phyloP scores from a whole-genome alignment of 2,797 vertebrate species.

The Micropoecilia bifurca region DNA sequence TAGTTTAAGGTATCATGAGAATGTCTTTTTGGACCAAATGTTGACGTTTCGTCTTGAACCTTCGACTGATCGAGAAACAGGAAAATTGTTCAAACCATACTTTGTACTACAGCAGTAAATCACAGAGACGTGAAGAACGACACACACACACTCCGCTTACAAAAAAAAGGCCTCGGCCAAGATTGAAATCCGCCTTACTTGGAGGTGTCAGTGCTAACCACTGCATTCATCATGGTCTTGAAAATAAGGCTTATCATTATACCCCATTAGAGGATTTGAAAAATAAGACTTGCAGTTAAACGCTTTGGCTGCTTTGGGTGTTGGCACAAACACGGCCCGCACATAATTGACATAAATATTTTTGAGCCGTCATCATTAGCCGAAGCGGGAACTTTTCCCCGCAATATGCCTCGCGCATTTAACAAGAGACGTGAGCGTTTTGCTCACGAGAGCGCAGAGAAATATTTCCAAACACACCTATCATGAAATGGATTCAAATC shows the following conservation, averaged over 20 bases:
- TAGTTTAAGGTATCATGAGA: not conserved
- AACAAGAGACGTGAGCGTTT: conserved; percentile 8
- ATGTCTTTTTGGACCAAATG: not conserved
- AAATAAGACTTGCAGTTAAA: not conserved
- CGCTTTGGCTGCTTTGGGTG: conserved; percentile 14
- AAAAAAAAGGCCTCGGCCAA: conserved; percentile 8
- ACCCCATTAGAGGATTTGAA: not conserved
- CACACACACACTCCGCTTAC: not conserved
- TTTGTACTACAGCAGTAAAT: not conserved
- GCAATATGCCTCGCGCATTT: conserved; percentile 2
- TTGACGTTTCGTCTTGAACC: not conserved
- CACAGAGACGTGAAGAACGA: not conserved
- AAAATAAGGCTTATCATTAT: conserved; percentile 1
- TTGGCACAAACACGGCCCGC: conserved; percentile 9
- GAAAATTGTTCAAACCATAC: not conserved
- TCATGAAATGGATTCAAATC: conserved; percentile 20
- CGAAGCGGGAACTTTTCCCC: conserved; percentile 2
- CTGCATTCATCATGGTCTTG: not conserved
- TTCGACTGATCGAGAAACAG: not conserved
- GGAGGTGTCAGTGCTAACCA: not conserved
- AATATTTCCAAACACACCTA: conserved; percentile 1
- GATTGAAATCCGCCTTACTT: not conserved
- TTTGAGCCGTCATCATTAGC: conserved; percentile 29
- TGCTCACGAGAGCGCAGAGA: not conserved
- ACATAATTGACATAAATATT: conserved; percentile 20